Base-by-base conservation (phyloP, 2,888 invertebrate species). In the Temnothorax ravouxi region DNA sequence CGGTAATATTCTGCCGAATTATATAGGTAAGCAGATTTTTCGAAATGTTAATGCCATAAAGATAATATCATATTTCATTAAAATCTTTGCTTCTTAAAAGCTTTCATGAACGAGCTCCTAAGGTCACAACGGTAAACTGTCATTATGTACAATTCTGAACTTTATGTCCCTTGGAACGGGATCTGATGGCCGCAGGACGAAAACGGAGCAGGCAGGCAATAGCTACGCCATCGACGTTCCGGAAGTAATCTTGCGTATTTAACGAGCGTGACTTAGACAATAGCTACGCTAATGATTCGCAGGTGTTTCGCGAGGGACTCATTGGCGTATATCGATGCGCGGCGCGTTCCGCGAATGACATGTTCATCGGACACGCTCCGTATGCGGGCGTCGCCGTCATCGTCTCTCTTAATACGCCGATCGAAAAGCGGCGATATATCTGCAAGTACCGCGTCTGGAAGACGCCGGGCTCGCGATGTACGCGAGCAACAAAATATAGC, bases 181-280 rank as follows among this genome's bases (percentile, higher is more conserved):
- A 71, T 71, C 21, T n/a, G 79, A 71, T 11, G 56, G 44, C 29
- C 34, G 25, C 67, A 3, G 34, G 50, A 76, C 25, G 41, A 79
- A 79, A 71, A 56, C 11, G 71, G 59, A 71, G 38, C 56, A 25
- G 15, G 21, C 56, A 25, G n/a, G 44, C 56, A 44, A 62, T 34
- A n/a, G 21, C 59, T 44, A 62, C n/a, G 83, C 56, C 61, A 56
- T 67, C 79, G 67, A 61, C 64, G 71, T 50, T 34, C 21, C 83
- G 84, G 86, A 82, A 84, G 71, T 66, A 77, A 59, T 62, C 75
- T 83, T 56, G 64, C 41, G 52, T 13, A 72, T 67, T 77, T 61
- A 62, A 81, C 61, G 41, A 72, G 56, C 72, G 56, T 56, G 66
- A 87, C 79, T 61, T 62, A 18, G 72, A 76, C 72, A 85, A 85